Conservation (phyloP, 2,113 vertebrate species). For the Opisthocomus hoazin region DNA sequence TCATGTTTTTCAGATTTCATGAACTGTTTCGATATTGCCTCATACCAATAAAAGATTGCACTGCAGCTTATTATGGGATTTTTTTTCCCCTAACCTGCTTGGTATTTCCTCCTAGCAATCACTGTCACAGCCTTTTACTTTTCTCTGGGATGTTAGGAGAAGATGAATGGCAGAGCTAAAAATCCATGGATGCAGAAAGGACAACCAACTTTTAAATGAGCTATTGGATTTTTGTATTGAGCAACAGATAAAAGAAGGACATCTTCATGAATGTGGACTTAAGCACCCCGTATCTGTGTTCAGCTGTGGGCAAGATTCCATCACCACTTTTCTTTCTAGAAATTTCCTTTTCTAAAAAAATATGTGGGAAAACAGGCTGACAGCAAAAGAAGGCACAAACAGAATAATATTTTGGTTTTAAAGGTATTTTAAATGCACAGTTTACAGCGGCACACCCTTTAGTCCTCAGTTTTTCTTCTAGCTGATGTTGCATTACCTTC, state of each 20-base stretch:
- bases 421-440: neutral
- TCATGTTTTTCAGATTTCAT: neutral
- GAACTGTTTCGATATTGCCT: conserved; percentile 5
- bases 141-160: neutral
- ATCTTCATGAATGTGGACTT: neutral
- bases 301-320: neutral
- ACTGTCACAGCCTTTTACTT: neutral
- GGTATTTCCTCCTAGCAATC: neutral
- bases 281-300: neutral
- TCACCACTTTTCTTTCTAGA: neutral
- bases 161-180: neutral
- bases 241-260: neutral
- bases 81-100: neutral
- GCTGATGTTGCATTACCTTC: neutral
- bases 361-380: neutral
- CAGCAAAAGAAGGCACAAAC: neutral
- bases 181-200: neutral
- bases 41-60: neutral
- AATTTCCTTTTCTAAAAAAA: neutral
- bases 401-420: neutral
- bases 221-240: neutral
- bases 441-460: neutral
- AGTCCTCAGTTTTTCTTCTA: neutral
- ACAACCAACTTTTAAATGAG: neutral
- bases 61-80: neutral